phyloP scores from a whole-genome alignment of 2,888 invertebrate genomes.

The Stomorhina lunata region DNA sequence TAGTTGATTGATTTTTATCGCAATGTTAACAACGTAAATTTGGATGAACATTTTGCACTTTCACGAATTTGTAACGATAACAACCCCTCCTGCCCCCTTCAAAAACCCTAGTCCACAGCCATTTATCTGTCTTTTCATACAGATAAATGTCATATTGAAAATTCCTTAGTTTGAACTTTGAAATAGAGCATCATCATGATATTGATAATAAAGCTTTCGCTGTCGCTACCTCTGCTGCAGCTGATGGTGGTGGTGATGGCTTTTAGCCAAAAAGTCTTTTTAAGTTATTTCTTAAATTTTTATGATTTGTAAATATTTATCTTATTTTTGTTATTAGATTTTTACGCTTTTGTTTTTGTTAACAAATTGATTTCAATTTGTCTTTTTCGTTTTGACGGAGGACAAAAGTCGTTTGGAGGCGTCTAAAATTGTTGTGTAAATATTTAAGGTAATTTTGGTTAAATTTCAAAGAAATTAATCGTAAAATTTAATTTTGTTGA shows the following conservation, averaged over 20 bases:
- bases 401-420: neutral
- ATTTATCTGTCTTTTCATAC: no score
- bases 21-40: constrained; percentile 66
- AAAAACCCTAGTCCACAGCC: neutral
- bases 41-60: constrained; percentile 25
- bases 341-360: neutral
- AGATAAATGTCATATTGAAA: neutral
- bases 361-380: constrained; percentile 19
- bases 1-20: constrained; percentile 73
- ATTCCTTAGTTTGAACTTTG: neutral
- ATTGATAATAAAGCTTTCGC: no score
- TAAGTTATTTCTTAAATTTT: constrained; percentile 53
- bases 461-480: constrained; percentile 15
- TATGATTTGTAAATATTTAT: constrained; percentile 68
- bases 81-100: neutral
- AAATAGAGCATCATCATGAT: no score
- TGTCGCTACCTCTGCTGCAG: neutral
- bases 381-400: neutral
- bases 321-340: constrained; percentile 54
- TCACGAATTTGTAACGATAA: neutral
- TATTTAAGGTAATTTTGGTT: constrained; percentile 55
- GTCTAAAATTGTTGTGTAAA: constrained; percentile 44
- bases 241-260: neutral
- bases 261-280: constrained; percentile 1
- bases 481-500: constrained; percentile 8